phyloP scores from a whole-genome alignment of 2,797 vertebrate genomes.

The Mycteria americana region DNA sequence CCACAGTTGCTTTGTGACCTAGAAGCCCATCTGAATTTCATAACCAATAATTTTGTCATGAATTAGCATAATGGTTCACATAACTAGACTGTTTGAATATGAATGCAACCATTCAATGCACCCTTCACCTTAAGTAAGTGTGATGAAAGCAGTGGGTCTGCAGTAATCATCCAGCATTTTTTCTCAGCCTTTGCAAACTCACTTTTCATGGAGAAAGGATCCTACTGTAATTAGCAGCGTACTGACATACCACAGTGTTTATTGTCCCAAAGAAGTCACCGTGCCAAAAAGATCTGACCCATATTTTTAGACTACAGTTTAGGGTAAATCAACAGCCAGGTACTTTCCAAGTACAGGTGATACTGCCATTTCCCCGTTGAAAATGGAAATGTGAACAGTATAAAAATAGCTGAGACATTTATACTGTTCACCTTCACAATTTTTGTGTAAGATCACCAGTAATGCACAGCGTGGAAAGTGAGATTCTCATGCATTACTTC shows the following conservation, averaged over 20 bases:
- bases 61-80: not conserved
- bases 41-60: not conserved
- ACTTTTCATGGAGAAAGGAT: not conserved
- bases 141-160: not conserved
- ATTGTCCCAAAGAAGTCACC: not conserved
- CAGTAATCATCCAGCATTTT: not conserved
- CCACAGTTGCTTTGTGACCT: not conserved
- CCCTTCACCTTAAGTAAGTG: not conserved
- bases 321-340: not conserved
- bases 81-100: not conserved
- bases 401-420: not conserved
- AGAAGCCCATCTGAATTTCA: slow-evolving; percentile 7
- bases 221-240: not conserved
- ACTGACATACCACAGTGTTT: not conserved
- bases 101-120: not conserved
- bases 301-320: not conserved
- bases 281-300: not conserved
- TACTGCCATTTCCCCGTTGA: not conserved
- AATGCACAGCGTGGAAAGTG: not conserved
- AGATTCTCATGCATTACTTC: not conserved
- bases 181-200: not conserved
- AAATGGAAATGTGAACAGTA: not conserved
- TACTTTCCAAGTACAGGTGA: not conserved
- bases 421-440: not conserved
- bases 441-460: not conserved